Evolutionary conservation across 2,113 vertebrate genomes (phyloP).

Genomic region (Gymnobelideus leadbeateri): DNA sequence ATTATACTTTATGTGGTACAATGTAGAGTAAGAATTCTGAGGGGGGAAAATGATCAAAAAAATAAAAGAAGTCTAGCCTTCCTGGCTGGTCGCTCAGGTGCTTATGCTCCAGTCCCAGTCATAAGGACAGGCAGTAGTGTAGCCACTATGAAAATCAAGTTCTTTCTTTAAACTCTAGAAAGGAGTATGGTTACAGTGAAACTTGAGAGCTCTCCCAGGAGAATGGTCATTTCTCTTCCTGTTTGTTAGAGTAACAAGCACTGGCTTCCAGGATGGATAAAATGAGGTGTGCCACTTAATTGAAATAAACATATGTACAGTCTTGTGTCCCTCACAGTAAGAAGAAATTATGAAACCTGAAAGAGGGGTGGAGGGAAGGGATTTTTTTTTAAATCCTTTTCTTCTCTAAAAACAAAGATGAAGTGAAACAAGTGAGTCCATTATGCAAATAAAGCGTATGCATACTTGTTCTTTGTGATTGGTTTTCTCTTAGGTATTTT

Average conservation of each 20-base stretch:
- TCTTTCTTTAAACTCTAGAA: background rate
- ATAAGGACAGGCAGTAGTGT: background rate
- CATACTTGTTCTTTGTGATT: background rate
- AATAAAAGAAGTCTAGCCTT: background rate
- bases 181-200: background rate
- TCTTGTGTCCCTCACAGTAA: background rate
- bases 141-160: background rate
- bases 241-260: background rate
- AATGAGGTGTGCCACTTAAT: background rate
- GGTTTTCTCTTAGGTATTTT: constrained; percentile 10
- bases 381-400: background rate
- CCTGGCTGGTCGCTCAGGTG: background rate
- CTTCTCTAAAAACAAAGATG: background rate
- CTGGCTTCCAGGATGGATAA: background rate
- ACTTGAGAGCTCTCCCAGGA: background rate
- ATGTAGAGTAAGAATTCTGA: background rate
- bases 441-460: background rate
- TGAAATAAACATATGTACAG: background rate
- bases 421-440: background rate
- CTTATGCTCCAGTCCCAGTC: background rate
- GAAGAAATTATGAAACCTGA: constrained; percentile 5
- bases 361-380: background rate
- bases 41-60: background rate
- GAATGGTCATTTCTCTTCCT: background rate
- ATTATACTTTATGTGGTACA: background rate